phyloP scores from a whole-genome alignment of 92 coral and sea anemone species.

The Heteractis magnifica region DNA sequence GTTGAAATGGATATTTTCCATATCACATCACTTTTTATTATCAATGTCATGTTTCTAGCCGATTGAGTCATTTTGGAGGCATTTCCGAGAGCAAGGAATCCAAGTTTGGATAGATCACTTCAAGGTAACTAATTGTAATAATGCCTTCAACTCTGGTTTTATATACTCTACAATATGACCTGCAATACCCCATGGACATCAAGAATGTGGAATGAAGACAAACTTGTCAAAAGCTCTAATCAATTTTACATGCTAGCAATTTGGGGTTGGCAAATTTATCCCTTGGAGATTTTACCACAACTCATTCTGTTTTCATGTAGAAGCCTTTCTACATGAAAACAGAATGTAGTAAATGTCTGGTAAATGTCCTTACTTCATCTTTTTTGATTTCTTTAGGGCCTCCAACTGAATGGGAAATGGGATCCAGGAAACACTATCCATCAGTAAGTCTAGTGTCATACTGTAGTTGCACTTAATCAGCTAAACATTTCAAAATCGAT shows the following conservation, averaged over 20 bases:
- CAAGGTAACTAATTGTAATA: not conserved
- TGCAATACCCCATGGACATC: too few relatives aligned
- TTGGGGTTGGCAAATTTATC: too few relatives aligned
- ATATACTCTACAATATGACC: too few relatives aligned
- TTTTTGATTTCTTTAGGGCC: not conserved
- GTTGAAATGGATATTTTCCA: not conserved
- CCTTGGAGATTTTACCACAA: too few relatives aligned
- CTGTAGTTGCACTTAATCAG: too few relatives aligned
- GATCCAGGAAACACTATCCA: slow-evolving; percentile 12
- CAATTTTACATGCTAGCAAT: too few relatives aligned
- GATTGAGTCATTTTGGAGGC: not conserved
- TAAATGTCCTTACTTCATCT: not conserved
- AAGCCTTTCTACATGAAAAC: too few relatives aligned
- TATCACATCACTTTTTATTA: not conserved
- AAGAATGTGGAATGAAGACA: too few relatives aligned
- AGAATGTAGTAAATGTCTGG: too few relatives aligned
- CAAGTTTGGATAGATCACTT: slow-evolving; percentile 4
- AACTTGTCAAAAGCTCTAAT: too few relatives aligned
- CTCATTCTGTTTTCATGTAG: too few relatives aligned
- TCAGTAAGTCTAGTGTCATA: not conserved
- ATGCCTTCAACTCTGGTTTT: not conserved
- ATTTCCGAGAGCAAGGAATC: not conserved
- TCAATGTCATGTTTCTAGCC: not conserved
- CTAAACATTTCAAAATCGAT: too few relatives aligned
- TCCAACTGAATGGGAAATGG: not conserved